These are phyloP conservation scores for Bagarius yarrelli DNA, from an alignment of 2,113 vertebrate species.

Conservation along the genomic window DNA sequence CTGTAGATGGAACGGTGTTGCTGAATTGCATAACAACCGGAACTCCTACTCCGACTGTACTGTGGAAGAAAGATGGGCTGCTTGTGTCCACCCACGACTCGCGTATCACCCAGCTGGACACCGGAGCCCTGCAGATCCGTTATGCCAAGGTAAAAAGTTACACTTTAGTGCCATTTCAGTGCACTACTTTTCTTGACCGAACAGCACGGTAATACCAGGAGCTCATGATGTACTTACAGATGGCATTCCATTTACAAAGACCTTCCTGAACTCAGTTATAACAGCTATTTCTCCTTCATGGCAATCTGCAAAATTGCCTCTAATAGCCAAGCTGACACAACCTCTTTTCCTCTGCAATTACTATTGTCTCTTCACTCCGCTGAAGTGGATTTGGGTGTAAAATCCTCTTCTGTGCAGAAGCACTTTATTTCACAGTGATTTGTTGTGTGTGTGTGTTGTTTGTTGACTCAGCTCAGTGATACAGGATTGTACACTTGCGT, in stretches of 20 bases:
- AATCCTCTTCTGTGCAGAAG: background rate
- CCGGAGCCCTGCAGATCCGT: slow-evolving; percentile 86
- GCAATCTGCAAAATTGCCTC: slow-evolving; percentile 25
- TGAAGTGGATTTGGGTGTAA: background rate
- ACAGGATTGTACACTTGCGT: slow-evolving; percentile 92
- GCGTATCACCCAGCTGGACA: slow-evolving; percentile 89
- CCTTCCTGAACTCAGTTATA: slow-evolving; percentile 2
- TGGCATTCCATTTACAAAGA: slow-evolving; percentile 5
- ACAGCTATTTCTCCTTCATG: slow-evolving; percentile 1
- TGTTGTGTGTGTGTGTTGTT: slow-evolving; percentile 21
- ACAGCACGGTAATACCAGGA: background rate
- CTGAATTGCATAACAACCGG: slow-evolving; percentile 86
- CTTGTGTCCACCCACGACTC: slow-evolving; percentile 92
- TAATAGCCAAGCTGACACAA: slow-evolving; percentile 32
- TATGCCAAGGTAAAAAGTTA: slow-evolving; percentile 83
- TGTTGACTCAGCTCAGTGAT: slow-evolving; percentile 81
- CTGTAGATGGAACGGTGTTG: slow-evolving; percentile 87
- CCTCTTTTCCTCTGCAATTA: slow-evolving; percentile 24
- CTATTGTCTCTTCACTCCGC: slow-evolving; percentile 17
- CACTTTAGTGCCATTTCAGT: background rate
- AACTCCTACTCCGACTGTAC: slow-evolving; percentile 83
- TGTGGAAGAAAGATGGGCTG: slow-evolving; percentile 91
- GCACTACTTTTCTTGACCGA: background rate
- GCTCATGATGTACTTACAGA: background rate
- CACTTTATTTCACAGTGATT: slow-evolving; percentile 16